Base-by-base conservation (phyloP, 1,140 invertebrate species). In the Drosophila ohnishii region DNA sequence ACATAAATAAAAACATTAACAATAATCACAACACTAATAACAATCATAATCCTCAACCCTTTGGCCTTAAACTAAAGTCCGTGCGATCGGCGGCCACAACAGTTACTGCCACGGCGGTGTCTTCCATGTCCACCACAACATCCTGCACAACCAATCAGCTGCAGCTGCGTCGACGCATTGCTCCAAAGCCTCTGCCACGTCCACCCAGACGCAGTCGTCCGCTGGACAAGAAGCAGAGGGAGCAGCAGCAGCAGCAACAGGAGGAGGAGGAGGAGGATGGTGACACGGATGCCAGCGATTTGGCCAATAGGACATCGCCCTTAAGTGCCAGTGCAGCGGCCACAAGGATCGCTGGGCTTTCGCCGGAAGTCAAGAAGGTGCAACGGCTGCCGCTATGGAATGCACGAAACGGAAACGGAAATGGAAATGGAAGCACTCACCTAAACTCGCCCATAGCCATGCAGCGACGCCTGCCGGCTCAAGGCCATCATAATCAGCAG, bases 351-450 rank as follows among this genome's bases (percentile, higher is more conserved):
- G 66, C 69, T 16, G 87, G 88, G 14, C 84, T 91, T 32, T 91
- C 90, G 51, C 80, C 90, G 55, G 90, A 91, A 42, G 90, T 91
- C 2, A 89, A 87, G 28, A 90, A 87, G 39, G 61, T 90, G 44
- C 83, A 90, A 19, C 74, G 71, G 30, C 44, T 91, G 64, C 90
- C 90, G 14, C 66, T 91, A 6, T 87, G 82, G 82, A 53, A 63
- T 10, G 63, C 47, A 34, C 75, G 53, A 44, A 62, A 39, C 44
- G 62, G 39, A 22, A 25, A 9, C n/a, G 55, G 55, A 44, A 57
- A 8, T 9, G 34, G 53, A 14, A 71, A 16, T 25, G 56, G 3
- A 19, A 22, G 22, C 22, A 22, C 22, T 22, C 30, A 40, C 32
- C n/a, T 37, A 13, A 74, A 66, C 34, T 65, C 47, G 28, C 66